phyloP scores from a whole-genome alignment of 2,797 vertebrate species.

The Choloepus didactylus region DNA sequence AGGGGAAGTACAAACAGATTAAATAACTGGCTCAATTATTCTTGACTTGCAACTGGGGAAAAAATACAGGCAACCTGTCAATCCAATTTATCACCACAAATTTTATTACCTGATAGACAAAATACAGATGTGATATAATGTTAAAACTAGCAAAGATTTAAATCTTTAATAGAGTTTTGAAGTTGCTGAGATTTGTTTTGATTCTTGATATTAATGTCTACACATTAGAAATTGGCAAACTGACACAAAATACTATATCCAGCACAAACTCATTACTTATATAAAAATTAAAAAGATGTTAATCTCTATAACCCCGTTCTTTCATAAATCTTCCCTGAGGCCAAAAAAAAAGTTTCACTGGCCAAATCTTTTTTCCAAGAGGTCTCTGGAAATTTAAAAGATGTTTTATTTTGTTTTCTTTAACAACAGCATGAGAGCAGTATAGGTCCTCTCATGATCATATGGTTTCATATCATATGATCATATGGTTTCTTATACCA shows the following conservation, averaged over 20 bases:
- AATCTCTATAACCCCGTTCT: not conserved
- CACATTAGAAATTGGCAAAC: constrained; percentile 60
- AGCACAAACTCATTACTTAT: constrained; percentile 45
- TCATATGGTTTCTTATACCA: not conserved
- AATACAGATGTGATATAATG: constrained; percentile 44
- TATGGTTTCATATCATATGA: not conserved
- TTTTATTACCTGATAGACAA: constrained; percentile 55
- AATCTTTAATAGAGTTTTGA: constrained; percentile 61
- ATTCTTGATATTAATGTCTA: constrained; percentile 62
- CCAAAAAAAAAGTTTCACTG: not conserved
- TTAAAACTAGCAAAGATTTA: constrained; percentile 54
- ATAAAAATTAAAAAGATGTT: constrained; percentile 57
- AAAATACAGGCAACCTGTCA: constrained; percentile 29
- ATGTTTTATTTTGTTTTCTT: constrained; percentile 26
- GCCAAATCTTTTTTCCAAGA: not conserved
- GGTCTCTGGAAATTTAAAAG: constrained; percentile 34
- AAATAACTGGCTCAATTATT: not conserved
- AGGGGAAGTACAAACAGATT: not conserved
- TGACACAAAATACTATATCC: constrained; percentile 17
- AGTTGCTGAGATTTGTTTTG: constrained; percentile 35
- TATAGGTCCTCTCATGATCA: not conserved
- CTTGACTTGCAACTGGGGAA: not conserved
- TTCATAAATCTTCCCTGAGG: constrained; percentile 42
- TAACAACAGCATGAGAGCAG: not conserved
- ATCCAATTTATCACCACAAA: constrained; percentile 26